Conservation (phyloP, 1,140 invertebrate species). For the Copidosoma floridanum region DNA sequence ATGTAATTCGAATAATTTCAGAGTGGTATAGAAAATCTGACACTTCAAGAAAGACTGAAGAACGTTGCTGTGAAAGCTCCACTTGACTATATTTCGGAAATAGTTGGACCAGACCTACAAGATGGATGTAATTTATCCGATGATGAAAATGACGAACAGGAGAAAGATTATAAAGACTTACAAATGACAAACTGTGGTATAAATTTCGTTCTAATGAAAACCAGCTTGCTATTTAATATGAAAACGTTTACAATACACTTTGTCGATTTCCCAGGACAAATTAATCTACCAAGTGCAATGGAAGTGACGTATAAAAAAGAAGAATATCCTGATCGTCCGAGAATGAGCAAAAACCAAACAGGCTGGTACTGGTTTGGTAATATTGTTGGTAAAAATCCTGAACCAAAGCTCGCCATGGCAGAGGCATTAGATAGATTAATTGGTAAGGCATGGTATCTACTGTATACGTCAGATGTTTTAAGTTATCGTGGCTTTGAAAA, state of each 20-base stretch:
- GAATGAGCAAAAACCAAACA: conserved; percentile 63
- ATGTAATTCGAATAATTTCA: no score
- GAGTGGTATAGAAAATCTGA: conserved; percentile 47
- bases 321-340: conserved; percentile 52
- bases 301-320: conserved; percentile 45
- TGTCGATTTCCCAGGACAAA: conserved; percentile 37
- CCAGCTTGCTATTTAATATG: background rate
- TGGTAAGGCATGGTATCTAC: no score
- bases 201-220: no score
- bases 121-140: conserved; percentile 57
- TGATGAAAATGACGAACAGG: conserved; percentile 52
- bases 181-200: conserved; percentile 50
- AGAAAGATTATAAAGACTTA: conserved; percentile 44
- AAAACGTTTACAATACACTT: no score
- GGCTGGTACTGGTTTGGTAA: conserved; percentile 83
- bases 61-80: conserved; percentile 59
- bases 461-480: conserved; percentile 13
- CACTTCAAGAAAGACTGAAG: conserved; percentile 54
- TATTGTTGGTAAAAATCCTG: conserved; percentile 63
- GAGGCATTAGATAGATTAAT: conserved; percentile 72
- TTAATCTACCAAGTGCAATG: conserved; percentile 45
- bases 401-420: conserved; percentile 59
- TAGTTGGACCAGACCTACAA: conserved; percentile 55
- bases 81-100: conserved; percentile 61
- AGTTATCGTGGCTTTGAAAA: no score